Percentiles rank a stretch among this genome's conserved stretches.
Conservation (phyloP, 2,113 vertebrate species). For the Pituophis catenifer region DNA sequence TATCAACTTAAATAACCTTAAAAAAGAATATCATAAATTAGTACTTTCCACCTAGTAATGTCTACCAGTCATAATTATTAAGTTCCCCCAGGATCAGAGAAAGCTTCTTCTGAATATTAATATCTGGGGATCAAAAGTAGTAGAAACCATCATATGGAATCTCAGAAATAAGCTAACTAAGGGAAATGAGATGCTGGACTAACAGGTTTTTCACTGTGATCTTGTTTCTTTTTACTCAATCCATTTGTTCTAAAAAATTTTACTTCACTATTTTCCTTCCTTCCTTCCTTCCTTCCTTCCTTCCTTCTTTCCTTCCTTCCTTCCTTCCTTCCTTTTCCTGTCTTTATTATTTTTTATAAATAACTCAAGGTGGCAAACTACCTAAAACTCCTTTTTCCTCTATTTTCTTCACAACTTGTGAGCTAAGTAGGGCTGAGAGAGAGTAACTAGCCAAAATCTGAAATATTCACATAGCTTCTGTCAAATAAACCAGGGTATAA, state of each 20-base stretch:
- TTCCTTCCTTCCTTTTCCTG: neutral
- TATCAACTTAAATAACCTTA: neutral
- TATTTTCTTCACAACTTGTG: too few relatives aligned
- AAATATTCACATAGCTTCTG: neutral
- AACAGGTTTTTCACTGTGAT: neutral
- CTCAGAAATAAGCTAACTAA: neutral
- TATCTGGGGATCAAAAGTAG: neutral
- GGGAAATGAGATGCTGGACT: neutral
- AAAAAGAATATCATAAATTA: neutral
- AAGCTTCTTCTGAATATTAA: neutral
- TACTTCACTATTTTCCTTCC: neutral
- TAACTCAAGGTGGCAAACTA: too few relatives aligned
- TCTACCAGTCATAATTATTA: neutral
- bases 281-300: too few relatives aligned
- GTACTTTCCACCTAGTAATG: neutral
- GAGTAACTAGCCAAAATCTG: neutral
- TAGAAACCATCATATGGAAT: neutral
- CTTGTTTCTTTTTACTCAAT: neutral
- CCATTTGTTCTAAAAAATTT: neutral
- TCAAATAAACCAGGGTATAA: neutral
- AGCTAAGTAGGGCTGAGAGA: too few relatives aligned
- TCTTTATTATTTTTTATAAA: neutral
- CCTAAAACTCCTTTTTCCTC: too few relatives aligned
- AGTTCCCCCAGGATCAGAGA: neutral
- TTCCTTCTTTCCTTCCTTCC: too few relatives aligned